Evolutionary conservation across 2,888 invertebrate genomes (phyloP), one percentile per base, ranked within the genome.

Genomic region (Litoditis marina): DNA sequence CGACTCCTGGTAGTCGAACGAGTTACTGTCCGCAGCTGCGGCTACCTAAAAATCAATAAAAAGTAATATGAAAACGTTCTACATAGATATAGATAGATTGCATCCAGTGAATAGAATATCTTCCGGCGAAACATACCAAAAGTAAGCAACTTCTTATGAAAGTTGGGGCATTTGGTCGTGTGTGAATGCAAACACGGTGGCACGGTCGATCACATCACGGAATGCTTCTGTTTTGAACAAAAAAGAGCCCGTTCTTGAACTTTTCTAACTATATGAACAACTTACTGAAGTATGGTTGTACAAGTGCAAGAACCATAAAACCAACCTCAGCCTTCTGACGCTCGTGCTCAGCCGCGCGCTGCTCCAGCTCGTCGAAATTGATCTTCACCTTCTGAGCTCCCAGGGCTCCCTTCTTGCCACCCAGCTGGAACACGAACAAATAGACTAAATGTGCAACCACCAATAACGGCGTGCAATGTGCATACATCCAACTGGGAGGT

Each of bases 361-460:
- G 89, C 85, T 96, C 95, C 66, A 96, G 89, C 82, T 94, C 94
- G 22, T 91, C 91, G 84, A 98, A 98, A 85, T 95, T 92, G 3
- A 75, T 65, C 31, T 92, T 89, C 90, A 96, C 92, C 84, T 92
- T 91, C 55, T 92, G 94, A 19, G 96, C 98, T 54, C 96, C 96
- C 58, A 96, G 86, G 0, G 91, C 91, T 44, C 90, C 89, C 72
- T 92, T 94, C 71, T 91, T 92, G 0, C 88, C 89, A 16, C 92
- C 93, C 8, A 62, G 56, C 57, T 69, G n/a, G 25, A 65, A 42
- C 3, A 39, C 42, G 34, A n/a, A 19, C 13, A 32, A 22, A 50
- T 2, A 36, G 28, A 34, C 2, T 25, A 5, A 16, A 39, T 36
- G 3, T 13, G n/a, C n/a, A 11, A 39, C 39, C 39, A 39, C 13